Evolutionary conservation across 2,888 invertebrate species (phyloP), one percentile per base, ranked within the genome.

Genomic region (Netelia melanura): DNA sequence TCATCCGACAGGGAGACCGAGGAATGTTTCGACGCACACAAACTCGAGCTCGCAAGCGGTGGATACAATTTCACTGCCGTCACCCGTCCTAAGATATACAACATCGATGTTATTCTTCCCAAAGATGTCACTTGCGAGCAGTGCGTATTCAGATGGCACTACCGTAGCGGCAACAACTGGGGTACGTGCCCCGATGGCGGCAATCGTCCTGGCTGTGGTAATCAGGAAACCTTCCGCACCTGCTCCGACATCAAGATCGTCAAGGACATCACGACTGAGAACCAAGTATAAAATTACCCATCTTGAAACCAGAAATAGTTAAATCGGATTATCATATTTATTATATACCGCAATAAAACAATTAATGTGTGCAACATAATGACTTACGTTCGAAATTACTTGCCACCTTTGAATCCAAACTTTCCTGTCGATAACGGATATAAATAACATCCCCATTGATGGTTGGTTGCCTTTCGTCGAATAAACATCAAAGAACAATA

Each of bases 61-160:
- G 90, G 89, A 3, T 87, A 88, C 75, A 84, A 84, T 23, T 93
- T 93, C 86, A 17, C 23, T 0, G 23, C 25, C 6, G 82, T 78
- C 17, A 83, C 82, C 2, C 82, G 86, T 8, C 43, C 87, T 0
- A 90, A 89, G 1, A 84, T 89, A 25, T 90, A 92, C 78, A 74
- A 83, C 3, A 85, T 93, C 2, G 71, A 83, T 6, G 86, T 94
- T 3, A 86, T 87, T 58, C 91, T 95, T 14, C 95, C 96, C 0
- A 43, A 88, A 2, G 92, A 91, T 3, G 71, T 95, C 14, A 93
- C 90, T 25, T 96, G 95, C 88, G 86, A 94, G 0, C 95, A 95
- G 54, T 95, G 95, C 88, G 95, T 95, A 0, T 89, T 96, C 8
- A 94, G 95, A 80, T 96, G 96, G 96, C 94, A 94, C 44, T 96